Evolutionary conservation across 1,140 invertebrate species (phyloP).

Genomic region (Drosophila orena): DNA sequence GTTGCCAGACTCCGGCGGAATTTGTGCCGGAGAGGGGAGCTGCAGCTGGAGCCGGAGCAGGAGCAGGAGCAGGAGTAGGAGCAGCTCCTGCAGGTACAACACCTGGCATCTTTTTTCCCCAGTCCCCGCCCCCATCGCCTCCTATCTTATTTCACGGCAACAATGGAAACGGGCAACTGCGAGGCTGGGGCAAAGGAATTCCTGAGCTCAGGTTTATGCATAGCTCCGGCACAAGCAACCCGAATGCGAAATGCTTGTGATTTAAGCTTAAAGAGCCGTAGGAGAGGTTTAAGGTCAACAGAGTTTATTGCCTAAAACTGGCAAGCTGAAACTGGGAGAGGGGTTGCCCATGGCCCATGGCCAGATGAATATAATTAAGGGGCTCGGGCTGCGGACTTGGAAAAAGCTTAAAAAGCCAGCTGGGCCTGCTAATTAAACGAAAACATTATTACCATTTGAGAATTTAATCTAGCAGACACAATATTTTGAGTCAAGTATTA

Average conservation of each 20-base stretch:
- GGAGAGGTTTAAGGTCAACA: constrained; percentile 27
- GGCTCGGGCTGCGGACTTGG: not conserved
- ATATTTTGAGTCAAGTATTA: not conserved
- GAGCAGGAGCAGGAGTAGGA: not conserved
- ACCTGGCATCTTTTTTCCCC: constrained; percentile 47
- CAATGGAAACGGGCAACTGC: constrained; percentile 50
- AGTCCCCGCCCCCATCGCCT: constrained; percentile 3
- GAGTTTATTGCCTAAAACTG: constrained; percentile 12
- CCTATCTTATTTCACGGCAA: constrained; percentile 53
- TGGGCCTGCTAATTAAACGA: constrained; percentile 4
- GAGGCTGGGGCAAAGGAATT: constrained; percentile 44
- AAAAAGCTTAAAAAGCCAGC: constrained; percentile 8
- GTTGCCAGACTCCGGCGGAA: constrained; percentile 32
- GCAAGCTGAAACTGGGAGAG: not conserved
- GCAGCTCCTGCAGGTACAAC: constrained; percentile 18
- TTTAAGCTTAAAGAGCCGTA: constrained; percentile 40
- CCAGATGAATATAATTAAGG: not conserved
- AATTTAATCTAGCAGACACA: not conserved
- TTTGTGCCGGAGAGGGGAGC: not conserved
- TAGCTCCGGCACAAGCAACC: constrained; percentile 31
- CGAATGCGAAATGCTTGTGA: constrained; percentile 16
- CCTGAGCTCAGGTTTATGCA: constrained; percentile 39
- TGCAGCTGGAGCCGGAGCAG: too few relatives aligned
- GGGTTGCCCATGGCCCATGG: not conserved
- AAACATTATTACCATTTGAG: constrained; percentile 9